Evolutionary conservation across 1,140 invertebrate genomes (phyloP), one percentile per base, ranked within the genome.

Genomic region (Mylabris phalerata): DNA sequence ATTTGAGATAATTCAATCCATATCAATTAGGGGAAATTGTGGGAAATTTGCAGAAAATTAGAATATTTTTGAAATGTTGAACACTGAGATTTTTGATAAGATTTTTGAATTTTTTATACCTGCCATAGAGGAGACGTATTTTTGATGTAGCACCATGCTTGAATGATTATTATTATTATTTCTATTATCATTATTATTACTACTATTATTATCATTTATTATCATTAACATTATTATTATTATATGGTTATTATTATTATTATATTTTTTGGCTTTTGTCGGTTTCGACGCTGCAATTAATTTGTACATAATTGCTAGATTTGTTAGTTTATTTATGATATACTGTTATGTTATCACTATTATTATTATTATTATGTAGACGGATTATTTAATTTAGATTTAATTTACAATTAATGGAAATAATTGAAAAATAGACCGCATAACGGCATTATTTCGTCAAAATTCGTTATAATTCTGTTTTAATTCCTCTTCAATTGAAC

Each of bases 101-200:
- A 45, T 62, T 62, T 62, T 62, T 62, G 61, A 59, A 62, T 62
- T 62, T 62, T 62, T 62, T 59, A 62, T 62, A 62, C 57, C 61
- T 59, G 57, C 61, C 52, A 48, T 32, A 39, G 48, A 45, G 43
- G n/a, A 46, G 47, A 49, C 39, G 50, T 54, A 59, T 55, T 59
- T 59, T 55, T 55, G 50, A 59, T 46, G 50, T 52, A 52, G 57
- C 49, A 54, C 49, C 45, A 50, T 46, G 49, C 50, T 59, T 50
- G 42, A 59, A 50, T 32, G 19, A 32, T 32, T 32, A 32, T 32
- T 7, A 32, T 32, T 32, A 32, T 5, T 32, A 32, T 32, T 32
- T 5, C 7, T 32, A 32, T 32, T 32, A 5, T 32, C 7, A 32
- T 32, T 32, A 32, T 19, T 32, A 13, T 50, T 40, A 40, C 13